phyloP scores from a whole-genome alignment of 2,113 vertebrate species.

The Upupa epops region DNA sequence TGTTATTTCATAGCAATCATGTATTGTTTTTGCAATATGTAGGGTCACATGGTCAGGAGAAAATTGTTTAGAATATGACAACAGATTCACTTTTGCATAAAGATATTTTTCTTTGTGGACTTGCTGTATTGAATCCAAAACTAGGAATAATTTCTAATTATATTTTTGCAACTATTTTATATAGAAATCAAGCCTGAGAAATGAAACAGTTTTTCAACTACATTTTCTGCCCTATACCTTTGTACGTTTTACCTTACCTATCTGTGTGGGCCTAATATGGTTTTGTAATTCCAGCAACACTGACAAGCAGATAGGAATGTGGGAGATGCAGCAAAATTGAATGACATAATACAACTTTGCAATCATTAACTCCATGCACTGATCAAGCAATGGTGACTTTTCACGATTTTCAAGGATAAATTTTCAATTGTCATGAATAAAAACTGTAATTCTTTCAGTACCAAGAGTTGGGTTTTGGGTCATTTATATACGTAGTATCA shows the following conservation, averaged over 20 bases:
- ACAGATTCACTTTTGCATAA: not conserved
- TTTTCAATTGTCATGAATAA: not conserved
- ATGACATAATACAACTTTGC: not conserved
- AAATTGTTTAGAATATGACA: not conserved
- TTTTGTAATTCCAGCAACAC: not conserved
- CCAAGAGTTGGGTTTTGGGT: not conserved
- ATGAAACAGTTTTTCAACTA: not conserved
- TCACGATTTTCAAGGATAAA: not conserved
- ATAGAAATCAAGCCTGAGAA: not conserved
- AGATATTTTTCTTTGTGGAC: not conserved
- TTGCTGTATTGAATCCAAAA: not conserved
- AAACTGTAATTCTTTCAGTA: not conserved
- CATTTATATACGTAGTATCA: not conserved
- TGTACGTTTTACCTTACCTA: not conserved
- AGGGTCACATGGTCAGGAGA: not conserved
- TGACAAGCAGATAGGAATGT: not conserved
- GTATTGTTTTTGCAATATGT: not conserved
- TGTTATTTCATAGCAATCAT: not conserved
- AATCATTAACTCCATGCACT: not conserved
- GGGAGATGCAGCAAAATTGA: not conserved
- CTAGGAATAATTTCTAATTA: not conserved
- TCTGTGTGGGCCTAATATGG: fast-evolving
- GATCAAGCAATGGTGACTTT: not conserved
- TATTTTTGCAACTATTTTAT: not conserved
- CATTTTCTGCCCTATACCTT: not conserved